A percentile compares a stretch with the other conserved stretches of the same genome.
phyloP scores from a whole-genome alignment of 1,140 invertebrate genomes.

The Holotrichia oblita region DNA sequence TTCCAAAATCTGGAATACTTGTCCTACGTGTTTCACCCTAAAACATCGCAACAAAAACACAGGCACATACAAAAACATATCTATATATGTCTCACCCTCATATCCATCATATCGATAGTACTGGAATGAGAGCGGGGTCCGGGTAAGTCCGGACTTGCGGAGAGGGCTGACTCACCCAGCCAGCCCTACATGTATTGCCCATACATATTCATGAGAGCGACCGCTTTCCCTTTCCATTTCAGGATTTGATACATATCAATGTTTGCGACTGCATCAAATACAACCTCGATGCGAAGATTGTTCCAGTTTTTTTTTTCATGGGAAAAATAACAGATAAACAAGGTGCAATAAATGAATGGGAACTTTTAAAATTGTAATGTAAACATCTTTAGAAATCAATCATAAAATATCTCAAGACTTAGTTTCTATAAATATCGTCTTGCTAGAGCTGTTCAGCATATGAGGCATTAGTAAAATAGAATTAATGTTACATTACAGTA shows the following conservation, averaged over 20 bases:
- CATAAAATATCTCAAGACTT: no score
- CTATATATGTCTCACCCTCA: constrained; percentile 45
- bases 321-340: background rate
- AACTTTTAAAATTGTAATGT: no score
- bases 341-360: background rate
- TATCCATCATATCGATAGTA: constrained; percentile 53
- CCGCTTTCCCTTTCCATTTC: constrained; percentile 50
- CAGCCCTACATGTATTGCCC: constrained; percentile 48
- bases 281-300: constrained; percentile 42
- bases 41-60: constrained; percentile 8
- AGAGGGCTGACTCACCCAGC: constrained; percentile 50
- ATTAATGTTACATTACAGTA: no score
- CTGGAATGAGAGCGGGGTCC: constrained; percentile 46
- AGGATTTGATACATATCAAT: constrained; percentile 51
- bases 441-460: no score
- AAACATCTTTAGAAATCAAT: no score
- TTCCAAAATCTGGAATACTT: constrained; percentile 24
- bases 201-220: constrained; percentile 52
- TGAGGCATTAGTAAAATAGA: no score
- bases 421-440: no score
- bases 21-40: constrained; percentile 10
- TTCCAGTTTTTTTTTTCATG: constrained; percentile 33
- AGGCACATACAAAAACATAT: background rate
- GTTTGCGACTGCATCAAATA: constrained; percentile 47
- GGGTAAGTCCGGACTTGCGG: constrained; percentile 43